These are phyloP conservation scores for Sesia apiformis DNA, from an alignment of 2,888 invertebrate species.

Conservation along the genomic window DNA sequence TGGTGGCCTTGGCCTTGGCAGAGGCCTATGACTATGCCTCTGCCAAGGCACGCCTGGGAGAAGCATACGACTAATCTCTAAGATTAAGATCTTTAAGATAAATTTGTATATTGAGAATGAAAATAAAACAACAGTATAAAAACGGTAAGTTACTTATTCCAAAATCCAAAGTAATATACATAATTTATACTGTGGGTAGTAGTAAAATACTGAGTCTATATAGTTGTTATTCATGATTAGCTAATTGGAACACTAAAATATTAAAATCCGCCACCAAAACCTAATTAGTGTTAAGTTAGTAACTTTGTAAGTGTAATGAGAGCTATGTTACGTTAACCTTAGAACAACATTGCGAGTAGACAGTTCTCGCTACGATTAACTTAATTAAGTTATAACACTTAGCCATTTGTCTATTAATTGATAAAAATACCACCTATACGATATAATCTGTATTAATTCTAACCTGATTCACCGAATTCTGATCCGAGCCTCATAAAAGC, in stretches of 20 bases:
- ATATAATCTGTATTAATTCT: background rate
- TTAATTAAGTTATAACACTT: background rate
- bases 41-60: too few relatives aligned
- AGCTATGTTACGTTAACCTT: background rate
- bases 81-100: too few relatives aligned
- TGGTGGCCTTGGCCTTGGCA: too few relatives aligned
- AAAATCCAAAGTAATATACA: background rate
- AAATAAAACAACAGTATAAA: background rate
- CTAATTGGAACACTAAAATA: background rate
- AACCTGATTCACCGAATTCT: background rate
- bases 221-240: background rate
- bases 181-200: background rate
- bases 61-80: too few relatives aligned
- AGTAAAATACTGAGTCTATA: background rate
- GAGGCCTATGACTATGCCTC: too few relatives aligned
- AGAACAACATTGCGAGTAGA: background rate
- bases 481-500: background rate
- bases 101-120: background rate
- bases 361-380: background rate
- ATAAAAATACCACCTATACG: background rate
- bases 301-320: slow-evolving; percentile 28
- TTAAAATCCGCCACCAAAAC: slow-evolving; percentile 51
- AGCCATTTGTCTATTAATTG: background rate
- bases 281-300: slow-evolving; percentile 44
- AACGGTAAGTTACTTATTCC: slow-evolving; percentile 10